Conservation (phyloP, 2,888 invertebrate species). For the Drosophila seclusa region DNA sequence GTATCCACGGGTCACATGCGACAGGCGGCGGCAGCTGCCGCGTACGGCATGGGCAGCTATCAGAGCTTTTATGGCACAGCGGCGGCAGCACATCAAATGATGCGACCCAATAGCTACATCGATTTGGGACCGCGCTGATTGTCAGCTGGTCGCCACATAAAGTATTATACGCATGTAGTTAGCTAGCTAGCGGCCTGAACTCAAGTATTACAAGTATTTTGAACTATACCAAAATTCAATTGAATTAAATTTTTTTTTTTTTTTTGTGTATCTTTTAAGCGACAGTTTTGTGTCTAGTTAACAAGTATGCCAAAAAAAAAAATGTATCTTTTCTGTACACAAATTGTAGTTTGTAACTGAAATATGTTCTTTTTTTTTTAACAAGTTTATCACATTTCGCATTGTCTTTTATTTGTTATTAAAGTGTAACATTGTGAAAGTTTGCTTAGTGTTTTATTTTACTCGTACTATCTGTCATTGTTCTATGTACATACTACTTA, state of each 20-base stretch:
- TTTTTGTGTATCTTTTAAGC: constrained; percentile 43
- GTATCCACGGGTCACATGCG: constrained; percentile 67
- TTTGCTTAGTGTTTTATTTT: constrained; percentile 25
- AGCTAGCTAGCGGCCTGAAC: constrained; percentile 47
- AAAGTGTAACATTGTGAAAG: constrained; percentile 37
- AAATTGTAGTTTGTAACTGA: constrained; percentile 38
- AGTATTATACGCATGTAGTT: constrained; percentile 35
- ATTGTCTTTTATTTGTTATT: constrained; percentile 44
- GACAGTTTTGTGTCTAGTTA: constrained; percentile 53
- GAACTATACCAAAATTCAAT: constrained; percentile 40
- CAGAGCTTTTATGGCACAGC: constrained; percentile 83
- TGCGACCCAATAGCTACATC: constrained; percentile 84
- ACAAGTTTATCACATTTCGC: constrained; percentile 18
- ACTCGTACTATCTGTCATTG: constrained; percentile 31
- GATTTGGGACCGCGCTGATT: constrained; percentile 84
- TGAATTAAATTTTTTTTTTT: constrained; percentile 16
- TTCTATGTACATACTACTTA: constrained; percentile 40
- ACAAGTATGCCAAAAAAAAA: constrained; percentile 50
- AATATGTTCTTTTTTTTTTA: constrained; percentile 20
- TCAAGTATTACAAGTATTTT: constrained; percentile 74
- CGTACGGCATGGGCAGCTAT: constrained; percentile 83
- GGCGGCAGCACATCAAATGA: constrained; percentile 81
- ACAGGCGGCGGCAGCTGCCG: constrained; percentile 69
- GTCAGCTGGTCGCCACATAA: background rate
- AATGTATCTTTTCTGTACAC: constrained; percentile 48